Evolutionary conservation across 2,113 vertebrate genomes (phyloP).

Genomic region (Chamaetylas fuelleborni): DNA sequence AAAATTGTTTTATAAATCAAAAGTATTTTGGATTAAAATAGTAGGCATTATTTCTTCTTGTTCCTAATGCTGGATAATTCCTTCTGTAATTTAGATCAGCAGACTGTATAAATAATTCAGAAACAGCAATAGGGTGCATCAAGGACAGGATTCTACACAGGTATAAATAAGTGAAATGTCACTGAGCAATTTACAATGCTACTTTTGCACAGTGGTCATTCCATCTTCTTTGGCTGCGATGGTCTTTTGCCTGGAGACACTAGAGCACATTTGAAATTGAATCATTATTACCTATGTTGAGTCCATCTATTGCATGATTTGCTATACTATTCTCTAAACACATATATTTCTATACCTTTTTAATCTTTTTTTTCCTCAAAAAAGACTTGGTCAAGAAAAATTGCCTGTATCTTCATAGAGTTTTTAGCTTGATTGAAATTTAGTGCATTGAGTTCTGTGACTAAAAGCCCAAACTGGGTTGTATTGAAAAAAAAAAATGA

Average conservation of each 20-base stretch:
- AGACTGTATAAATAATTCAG: background rate
- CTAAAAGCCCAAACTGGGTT: background rate
- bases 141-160: background rate
- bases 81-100: background rate
- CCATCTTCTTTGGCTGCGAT: background rate
- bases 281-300: background rate
- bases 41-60: background rate
- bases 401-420: fast-evolving
- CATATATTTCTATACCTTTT: background rate
- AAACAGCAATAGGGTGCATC: background rate
- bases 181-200: background rate
- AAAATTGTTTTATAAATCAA: background rate
- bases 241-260: background rate
- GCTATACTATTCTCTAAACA: background rate
- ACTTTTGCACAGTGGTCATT: background rate
- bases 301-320: background rate
- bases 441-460: background rate
- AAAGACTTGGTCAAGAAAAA: too few species aligned
- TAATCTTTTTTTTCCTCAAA: too few species aligned
- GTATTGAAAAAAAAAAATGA: background rate
- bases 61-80: background rate
- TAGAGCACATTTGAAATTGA: background rate
- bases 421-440: background rate
- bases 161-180: background rate
- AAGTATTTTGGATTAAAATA: background rate